Conservation (phyloP, 2,797 vertebrate species). For the Balearica regulorum region DNA sequence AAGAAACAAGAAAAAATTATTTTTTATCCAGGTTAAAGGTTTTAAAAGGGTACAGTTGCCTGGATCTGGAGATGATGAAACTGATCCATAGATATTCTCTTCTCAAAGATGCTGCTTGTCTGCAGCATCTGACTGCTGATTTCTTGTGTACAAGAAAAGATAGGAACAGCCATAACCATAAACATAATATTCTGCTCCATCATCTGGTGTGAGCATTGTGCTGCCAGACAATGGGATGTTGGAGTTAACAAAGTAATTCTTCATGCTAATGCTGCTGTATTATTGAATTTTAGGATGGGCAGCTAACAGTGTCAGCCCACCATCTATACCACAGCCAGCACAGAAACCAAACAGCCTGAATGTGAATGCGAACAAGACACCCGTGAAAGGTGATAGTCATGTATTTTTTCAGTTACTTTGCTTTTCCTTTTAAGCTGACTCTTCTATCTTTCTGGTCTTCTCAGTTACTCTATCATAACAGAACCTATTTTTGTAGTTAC, state of each 20-base stretch:
- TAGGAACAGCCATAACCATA: not conserved
- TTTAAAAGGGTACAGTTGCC: not conserved
- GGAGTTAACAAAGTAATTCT: not conserved
- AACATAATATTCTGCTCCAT: not conserved
- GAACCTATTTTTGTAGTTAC: not conserved
- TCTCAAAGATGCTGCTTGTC: not conserved
- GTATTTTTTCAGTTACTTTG: not conserved
- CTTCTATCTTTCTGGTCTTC: not conserved
- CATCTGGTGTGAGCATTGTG: not conserved
- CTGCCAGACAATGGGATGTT: not conserved
- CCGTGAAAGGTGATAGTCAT: constrained; percentile 74
- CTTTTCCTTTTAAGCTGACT: not conserved
- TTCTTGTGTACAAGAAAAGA: not conserved
- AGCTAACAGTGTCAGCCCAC: constrained; percentile 54
- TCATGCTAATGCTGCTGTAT: not conserved
- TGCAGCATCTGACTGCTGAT: not conserved
- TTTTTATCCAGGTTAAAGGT: not conserved
- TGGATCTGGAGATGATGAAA: not conserved
- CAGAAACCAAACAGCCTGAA: constrained; percentile 74
- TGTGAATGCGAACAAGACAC: constrained; percentile 64
- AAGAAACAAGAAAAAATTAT: not conserved
- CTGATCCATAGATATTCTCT: not conserved
- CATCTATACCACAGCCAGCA: constrained; percentile 62
- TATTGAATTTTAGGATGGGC: constrained; percentile 79
- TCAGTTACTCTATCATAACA: not conserved